These are phyloP conservation scores for Zapornia atra DNA, from an alignment of 2,113 vertebrate genomes.

Conservation along the genomic window DNA sequence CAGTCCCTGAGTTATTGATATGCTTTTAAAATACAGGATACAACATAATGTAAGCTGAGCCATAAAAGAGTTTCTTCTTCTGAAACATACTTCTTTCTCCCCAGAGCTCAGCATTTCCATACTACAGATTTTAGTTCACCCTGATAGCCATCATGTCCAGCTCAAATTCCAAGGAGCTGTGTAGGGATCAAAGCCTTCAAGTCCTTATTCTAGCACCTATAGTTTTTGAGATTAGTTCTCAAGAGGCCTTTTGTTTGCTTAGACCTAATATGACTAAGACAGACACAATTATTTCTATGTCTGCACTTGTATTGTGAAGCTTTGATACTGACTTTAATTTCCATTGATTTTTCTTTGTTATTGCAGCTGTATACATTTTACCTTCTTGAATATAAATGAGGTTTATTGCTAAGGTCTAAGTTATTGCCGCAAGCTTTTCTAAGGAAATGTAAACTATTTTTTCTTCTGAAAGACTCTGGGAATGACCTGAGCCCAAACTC, in stretches of 20 bases:
- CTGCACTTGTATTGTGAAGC: not conserved
- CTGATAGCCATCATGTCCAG: not conserved
- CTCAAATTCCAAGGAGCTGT: not conserved
- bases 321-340: not conserved
- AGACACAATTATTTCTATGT: not conserved
- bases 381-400: not conserved
- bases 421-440: not conserved
- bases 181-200: not conserved
- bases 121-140: not conserved
- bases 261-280: not conserved
- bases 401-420: not conserved
- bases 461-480: not conserved
- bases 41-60: not conserved
- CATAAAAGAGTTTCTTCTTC: not conserved
- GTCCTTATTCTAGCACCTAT: not conserved
- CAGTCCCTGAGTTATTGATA: not conserved
- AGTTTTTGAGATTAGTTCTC: not conserved
- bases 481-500: not conserved
- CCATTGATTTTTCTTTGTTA: slow-evolving; percentile 12
- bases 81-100: not conserved
- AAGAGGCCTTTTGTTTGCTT: not conserved
- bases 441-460: not conserved
- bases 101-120: not conserved
- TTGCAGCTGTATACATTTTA: not conserved
- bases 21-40: slow-evolving; percentile 15